phyloP scores from a whole-genome alignment of 37 sponge, comb jelly and placozoan species.

The Oopsacas minuta region DNA sequence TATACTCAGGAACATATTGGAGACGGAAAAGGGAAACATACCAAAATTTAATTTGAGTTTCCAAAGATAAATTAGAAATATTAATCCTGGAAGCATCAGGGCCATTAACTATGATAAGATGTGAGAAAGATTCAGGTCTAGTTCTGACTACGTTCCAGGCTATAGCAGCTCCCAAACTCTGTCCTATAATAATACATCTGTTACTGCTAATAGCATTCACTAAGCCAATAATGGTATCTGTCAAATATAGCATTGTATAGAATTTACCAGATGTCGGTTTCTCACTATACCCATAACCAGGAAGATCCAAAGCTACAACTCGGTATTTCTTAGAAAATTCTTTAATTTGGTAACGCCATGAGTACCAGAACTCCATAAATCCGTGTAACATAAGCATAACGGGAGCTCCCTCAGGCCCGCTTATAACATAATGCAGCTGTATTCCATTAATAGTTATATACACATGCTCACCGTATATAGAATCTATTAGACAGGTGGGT shows the following conservation, averaged over 20 bases:
- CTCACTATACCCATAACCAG: constrained; percentile 66
- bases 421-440: constrained; percentile 52
- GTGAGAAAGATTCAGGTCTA: neutral
- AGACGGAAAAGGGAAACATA: neutral
- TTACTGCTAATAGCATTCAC: constrained; percentile 28
- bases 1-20: neutral
- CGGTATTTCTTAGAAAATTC: constrained; percentile 58
- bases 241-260: constrained; percentile 41
- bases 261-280: constrained; percentile 36
- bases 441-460: constrained; percentile 51
- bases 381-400: constrained; percentile 63
- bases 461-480: constrained; percentile 37
- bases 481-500: constrained; percentile 42
- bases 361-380: constrained; percentile 77
- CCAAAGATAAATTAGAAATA: neutral
- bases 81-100: neutral
- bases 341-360: constrained; percentile 66
- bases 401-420: constrained; percentile 39
- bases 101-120: neutral
- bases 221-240: constrained; percentile 37
- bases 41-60: neutral
- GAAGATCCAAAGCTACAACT: constrained; percentile 65
- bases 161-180: constrained; percentile 64
- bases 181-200: constrained; percentile 53
- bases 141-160: constrained; percentile 44